phyloP scores from a whole-genome alignment of 1,140 invertebrate genomes.

The Oedothorax gibbosus region DNA sequence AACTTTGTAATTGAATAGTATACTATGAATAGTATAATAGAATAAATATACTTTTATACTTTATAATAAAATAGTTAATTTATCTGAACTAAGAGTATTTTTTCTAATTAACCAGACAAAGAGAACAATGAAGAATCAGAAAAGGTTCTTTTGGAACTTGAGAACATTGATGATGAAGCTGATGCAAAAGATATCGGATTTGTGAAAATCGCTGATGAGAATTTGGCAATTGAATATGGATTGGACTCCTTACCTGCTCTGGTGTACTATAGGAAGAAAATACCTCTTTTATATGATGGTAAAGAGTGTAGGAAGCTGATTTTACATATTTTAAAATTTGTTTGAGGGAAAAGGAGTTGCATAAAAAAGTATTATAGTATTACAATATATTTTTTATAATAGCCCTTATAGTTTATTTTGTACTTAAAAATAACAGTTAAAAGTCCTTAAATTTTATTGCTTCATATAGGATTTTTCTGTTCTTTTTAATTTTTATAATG shows the following conservation, averaged over 20 bases:
- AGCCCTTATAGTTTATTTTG: no score
- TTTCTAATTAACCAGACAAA: slow-evolving; percentile 77
- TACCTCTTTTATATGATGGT: slow-evolving; percentile 95
- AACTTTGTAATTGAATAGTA: no score
- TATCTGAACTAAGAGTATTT: not conserved
- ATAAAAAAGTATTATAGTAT: no score
- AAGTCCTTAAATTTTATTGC: no score
- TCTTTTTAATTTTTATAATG: no score
- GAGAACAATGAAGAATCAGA: slow-evolving; percentile 92
- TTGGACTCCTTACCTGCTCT: slow-evolving; percentile 86
- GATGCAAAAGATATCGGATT: slow-evolving; percentile 94
- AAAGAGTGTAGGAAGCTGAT: slow-evolving; percentile 63
- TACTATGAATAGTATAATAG: no score
- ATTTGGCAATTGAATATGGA: slow-evolving; percentile 87
- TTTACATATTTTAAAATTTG: slow-evolving; percentile 62
- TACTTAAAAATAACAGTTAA: no score
- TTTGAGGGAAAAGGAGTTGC: slow-evolving; percentile 64
- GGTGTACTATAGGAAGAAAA: slow-evolving; percentile 93
- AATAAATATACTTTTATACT: not conserved
- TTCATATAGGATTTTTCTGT: no score
- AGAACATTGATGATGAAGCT: slow-evolving; percentile 96
- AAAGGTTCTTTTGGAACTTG: slow-evolving; percentile 86
- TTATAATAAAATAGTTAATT: not conserved
- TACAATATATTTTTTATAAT: no score
- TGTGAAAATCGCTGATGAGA: slow-evolving; percentile 93